Evolutionary conservation across 2,888 invertebrate genomes (phyloP).

Genomic region (Geophilus truncorum): DNA sequence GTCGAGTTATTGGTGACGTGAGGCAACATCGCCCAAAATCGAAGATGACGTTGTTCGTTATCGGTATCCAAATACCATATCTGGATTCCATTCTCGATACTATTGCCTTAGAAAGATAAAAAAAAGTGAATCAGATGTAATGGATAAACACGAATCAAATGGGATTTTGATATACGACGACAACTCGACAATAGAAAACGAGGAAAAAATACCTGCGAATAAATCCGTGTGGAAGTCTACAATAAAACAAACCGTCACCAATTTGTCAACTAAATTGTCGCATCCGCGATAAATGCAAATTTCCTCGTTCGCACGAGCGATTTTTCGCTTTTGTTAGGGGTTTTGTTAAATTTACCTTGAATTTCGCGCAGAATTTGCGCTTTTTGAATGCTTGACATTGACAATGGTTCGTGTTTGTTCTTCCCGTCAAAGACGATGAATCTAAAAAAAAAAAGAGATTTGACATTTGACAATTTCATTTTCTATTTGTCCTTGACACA

Average conservation of each 20-base stretch:
- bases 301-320: too few species aligned
- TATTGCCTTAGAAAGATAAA: background rate
- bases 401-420: conserved; percentile 28
- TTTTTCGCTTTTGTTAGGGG: background rate
- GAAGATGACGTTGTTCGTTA: background rate
- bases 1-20: too few species aligned
- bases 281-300: too few species aligned
- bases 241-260: background rate
- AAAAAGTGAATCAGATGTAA: too few species aligned
- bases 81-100: too few species aligned
- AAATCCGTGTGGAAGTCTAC: conserved; percentile 33
- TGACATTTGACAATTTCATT: background rate
- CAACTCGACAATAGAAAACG: background rate
- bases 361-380: background rate
- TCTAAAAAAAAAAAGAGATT: background rate
- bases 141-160: too few species aligned
- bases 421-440: conserved; percentile 35
- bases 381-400: conserved; percentile 19
- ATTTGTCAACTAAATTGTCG: too few species aligned
- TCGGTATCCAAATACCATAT: too few species aligned
- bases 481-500: too few species aligned
- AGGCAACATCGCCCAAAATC: background rate
- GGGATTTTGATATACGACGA: too few species aligned
- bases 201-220: conserved; percentile 19
- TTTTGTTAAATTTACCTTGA: background rate